A percentile compares a stretch with the other conserved stretches of the same genome.
These are phyloP conservation scores for Turritopsis rubra DNA, from an alignment of 30 jellyfish, hydroid and myxozoan genomes.

Conservation along the genomic window DNA sequence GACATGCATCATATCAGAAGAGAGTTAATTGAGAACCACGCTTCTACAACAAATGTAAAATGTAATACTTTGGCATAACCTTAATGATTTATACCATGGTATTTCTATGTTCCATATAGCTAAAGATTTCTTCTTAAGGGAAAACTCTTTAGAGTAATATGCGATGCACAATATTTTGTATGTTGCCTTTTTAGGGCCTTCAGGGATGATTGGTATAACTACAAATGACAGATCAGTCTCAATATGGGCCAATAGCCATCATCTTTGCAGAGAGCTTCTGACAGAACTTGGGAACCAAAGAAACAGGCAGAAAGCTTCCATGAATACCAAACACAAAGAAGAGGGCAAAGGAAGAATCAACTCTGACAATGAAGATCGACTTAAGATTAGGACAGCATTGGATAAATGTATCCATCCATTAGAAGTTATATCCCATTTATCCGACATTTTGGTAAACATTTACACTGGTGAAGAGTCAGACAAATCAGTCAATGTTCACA, in stretches of 20 bases:
- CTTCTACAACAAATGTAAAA: not conserved
- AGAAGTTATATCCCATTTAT: not conserved
- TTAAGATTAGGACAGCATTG: not conserved
- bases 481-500: not conserved
- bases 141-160: too few relatives aligned
- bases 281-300: not conserved
- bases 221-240: constrained; percentile 7
- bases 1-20: too few relatives aligned
- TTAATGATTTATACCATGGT: too few relatives aligned
- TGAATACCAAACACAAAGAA: constrained; percentile 19
- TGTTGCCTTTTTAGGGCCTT: not conserved
- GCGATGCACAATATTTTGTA: too few relatives aligned
- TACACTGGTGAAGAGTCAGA: not conserved
- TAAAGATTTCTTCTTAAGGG: too few relatives aligned
- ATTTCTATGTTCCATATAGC: too few relatives aligned
- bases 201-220: constrained; percentile 3
- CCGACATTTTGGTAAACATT: not conserved
- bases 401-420: constrained; percentile 2
- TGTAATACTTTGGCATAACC: too few relatives aligned
- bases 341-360: not conserved
- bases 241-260: constrained; percentile 22
- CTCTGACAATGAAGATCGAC: not conserved
- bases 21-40: too few relatives aligned
- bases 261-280: not conserved
- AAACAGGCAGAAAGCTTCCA: not conserved